Percentiles rank a stretch among this genome's conserved stretches.
These are phyloP conservation scores for Hippopotamyrus pictus DNA, from an alignment of 2,797 vertebrate genomes.

Conservation along the genomic window DNA sequence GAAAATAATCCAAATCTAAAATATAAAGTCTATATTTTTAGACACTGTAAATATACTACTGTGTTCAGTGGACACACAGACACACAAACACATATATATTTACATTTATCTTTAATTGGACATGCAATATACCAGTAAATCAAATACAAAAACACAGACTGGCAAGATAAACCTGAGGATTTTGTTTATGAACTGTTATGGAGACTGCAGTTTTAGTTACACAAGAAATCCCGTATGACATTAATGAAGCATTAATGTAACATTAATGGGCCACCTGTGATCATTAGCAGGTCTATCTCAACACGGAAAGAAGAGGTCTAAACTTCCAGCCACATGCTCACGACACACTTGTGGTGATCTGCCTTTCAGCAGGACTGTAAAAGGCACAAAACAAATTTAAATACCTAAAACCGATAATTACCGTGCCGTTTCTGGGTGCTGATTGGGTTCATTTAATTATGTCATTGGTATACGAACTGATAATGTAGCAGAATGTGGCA, in stretches of 20 bases:
- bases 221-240: neutral
- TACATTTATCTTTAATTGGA: neutral
- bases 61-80: neutral
- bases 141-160: neutral
- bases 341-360: neutral
- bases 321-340: neutral
- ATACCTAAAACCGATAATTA: neutral
- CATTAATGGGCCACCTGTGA: neutral
- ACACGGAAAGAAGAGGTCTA: neutral
- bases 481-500: neutral
- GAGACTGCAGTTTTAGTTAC: neutral
- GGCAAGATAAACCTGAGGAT: neutral
- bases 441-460: neutral
- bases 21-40: constrained; percentile 11
- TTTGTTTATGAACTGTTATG: neutral
- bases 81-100: neutral
- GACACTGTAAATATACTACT: neutral
- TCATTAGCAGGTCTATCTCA: neutral
- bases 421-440: neutral
- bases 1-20: neutral
- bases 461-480: neutral
- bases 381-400: neutral
- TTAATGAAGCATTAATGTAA: neutral
- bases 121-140: neutral
- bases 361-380: neutral